Base-by-base conservation (phyloP, 2,797 vertebrate genomes). In the Danio choprae region DNA sequence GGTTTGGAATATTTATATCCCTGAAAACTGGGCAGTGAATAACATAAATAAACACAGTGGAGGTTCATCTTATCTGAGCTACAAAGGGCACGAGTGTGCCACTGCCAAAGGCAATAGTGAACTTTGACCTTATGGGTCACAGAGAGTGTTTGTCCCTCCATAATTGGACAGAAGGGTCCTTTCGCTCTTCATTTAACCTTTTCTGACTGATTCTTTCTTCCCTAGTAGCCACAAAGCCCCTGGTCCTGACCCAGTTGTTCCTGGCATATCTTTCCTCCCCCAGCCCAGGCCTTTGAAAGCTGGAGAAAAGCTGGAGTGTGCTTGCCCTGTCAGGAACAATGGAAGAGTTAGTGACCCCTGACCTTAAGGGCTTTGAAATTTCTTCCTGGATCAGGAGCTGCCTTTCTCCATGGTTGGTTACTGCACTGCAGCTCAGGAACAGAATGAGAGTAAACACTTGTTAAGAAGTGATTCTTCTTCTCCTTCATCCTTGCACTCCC, bases 161-260 rank as follows among this genome's bases (percentile, higher is more conserved):
- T 95, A 95, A 95, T 95, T 95, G 94, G 93, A 95, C 94, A 95
- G 94, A 96, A 95, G 94, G 93, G 89, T 86, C 92, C 88, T 93
- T 92, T 94, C 90, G 93, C 93, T 92, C 92, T 90, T 94, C 91
- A 93, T 93, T 95, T 95, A 95, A 94, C 93, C 93, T 94, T 91
- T 94, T 88, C 84, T 91, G 86, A 88, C 89, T 83, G 83, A 89
- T 89, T 91, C 92, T 90, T 93, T 91, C 84, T 90, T 92, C 84
- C 78, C 69, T 82, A 29, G 77, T 89, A 79, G 86, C 87, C 87
- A 92, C 92, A 95, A 95, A 94, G 91, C 86, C 87, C 80, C 79
- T 79, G 90, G 91, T 92, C 93, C 93, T 93, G 92, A 94, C 94
- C 94, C 90, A 92, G 90, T 94, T 93, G 93, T 93, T 92, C 90